Evolutionary conservation across 2,113 vertebrate species (phyloP).

Genomic region (Xyrauchen texanus): DNA sequence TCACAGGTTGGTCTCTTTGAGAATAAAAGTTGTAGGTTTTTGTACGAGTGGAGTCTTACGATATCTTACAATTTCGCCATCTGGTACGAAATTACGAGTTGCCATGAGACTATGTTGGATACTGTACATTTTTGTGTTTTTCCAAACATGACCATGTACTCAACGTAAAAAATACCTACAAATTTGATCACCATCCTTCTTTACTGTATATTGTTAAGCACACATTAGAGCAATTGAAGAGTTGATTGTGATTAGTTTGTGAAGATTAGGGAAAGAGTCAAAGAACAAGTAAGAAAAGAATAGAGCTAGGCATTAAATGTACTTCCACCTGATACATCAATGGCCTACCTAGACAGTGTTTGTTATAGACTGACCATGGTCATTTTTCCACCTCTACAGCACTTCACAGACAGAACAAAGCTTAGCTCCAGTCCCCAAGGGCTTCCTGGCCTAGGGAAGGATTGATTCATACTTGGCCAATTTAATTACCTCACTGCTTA

Average conservation of each 20-base stretch:
- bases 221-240: too few species aligned
- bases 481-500: constrained; percentile 53
- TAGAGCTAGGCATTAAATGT: constrained; percentile 28
- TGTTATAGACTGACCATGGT: constrained; percentile 31
- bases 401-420: constrained; percentile 37
- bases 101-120: too few species aligned
- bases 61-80: too few species aligned
- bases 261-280: neutral
- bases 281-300: neutral
- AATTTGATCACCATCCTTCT: too few species aligned
- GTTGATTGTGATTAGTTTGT: neutral
- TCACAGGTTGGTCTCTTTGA: too few species aligned
- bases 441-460: constrained; percentile 25
- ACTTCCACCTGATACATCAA: constrained; percentile 44
- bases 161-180: too few species aligned
- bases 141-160: too few species aligned
- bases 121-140: too few species aligned
- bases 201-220: too few species aligned
- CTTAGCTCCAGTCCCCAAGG: constrained; percentile 37
- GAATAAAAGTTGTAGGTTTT: too few species aligned
- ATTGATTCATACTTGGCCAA: constrained; percentile 47
- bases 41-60: too few species aligned
- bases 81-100: too few species aligned
- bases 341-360: constrained; percentile 8
- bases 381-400: constrained; percentile 52